Conservation (phyloP, 2,888 invertebrate species). For the Drosophila subsilvestris region DNA sequence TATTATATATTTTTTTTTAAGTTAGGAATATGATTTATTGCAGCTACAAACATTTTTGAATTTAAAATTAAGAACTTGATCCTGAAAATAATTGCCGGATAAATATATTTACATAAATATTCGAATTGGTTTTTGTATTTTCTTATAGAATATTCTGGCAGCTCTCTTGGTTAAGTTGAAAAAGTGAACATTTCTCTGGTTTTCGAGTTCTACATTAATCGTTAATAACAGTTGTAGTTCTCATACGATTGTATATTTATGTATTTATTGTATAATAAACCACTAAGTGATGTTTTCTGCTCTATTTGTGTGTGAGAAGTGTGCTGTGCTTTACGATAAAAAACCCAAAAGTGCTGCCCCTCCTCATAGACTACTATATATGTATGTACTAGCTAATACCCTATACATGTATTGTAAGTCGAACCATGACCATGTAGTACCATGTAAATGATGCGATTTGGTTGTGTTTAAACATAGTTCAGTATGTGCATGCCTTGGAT, state of each 20-base stretch:
- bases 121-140: conserved; percentile 8
- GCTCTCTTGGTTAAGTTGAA: conserved; percentile 50
- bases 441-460: conserved; percentile 41
- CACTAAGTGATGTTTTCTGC: conserved; percentile 64
- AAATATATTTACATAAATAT: conserved; percentile 33
- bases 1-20: conserved; percentile 45
- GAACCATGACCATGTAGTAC: conserved; percentile 11
- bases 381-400: conserved; percentile 28
- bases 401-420: conserved; percentile 32
- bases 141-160: conserved; percentile 65
- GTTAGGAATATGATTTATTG: conserved; percentile 60
- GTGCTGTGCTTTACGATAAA: conserved; percentile 38
- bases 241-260: conserved; percentile 2
- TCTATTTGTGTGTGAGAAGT: conserved; percentile 22
- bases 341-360: conserved; percentile 34
- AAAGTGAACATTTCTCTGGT: conserved; percentile 49
- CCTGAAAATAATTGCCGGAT: conserved; percentile 9
- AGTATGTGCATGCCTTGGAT: conserved; percentile 74
- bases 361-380: conserved; percentile 18
- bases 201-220: conserved; percentile 45
- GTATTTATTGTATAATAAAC: conserved; percentile 42
- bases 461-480: conserved; percentile 60
- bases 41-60: conserved; percentile 42
- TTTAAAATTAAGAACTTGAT: conserved; percentile 22
- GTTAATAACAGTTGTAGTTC: conserved; percentile 63